phyloP scores from a whole-genome alignment of 1,140 invertebrate species.

The Eurosta solidaginis region DNA sequence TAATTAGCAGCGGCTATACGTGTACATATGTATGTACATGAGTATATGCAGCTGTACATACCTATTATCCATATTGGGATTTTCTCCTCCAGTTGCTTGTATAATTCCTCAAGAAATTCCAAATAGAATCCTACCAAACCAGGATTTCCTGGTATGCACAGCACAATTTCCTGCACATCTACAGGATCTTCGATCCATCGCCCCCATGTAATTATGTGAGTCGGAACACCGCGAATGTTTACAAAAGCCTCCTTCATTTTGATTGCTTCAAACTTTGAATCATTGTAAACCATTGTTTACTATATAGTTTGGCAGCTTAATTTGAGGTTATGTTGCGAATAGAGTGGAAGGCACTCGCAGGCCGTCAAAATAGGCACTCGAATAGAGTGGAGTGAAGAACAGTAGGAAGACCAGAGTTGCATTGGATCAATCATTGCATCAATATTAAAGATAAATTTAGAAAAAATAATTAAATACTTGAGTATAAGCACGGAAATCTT shows the following conservation, averaged over 20 bases:
- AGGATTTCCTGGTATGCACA: conserved; percentile 74
- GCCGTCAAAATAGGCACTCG: too few species aligned
- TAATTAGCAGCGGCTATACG: background rate
- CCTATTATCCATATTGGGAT: conserved; percentile 72
- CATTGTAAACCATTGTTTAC: too few species aligned
- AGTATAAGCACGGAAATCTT: too few species aligned
- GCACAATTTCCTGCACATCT: conserved; percentile 62
- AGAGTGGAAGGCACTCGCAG: too few species aligned
- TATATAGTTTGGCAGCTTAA: too few species aligned
- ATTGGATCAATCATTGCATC: too few species aligned
- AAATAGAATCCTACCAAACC: conserved; percentile 73
- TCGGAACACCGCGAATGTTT: conserved; percentile 67
- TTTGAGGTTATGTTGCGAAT: too few species aligned
- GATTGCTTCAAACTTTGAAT: too few species aligned
- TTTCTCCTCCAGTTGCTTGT: conserved; percentile 63
- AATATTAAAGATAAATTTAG: too few species aligned
- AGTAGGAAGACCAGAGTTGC: too few species aligned
- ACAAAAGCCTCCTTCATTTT: conserved; percentile 65
- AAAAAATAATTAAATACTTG: too few species aligned
- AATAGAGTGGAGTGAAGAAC: too few species aligned
- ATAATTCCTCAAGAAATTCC: conserved; percentile 69
- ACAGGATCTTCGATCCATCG: conserved; percentile 69
- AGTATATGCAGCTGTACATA: conserved; percentile 29
- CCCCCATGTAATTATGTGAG: conserved; percentile 71
- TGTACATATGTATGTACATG: background rate